phyloP scores from a whole-genome alignment of 1,140 invertebrate species.

The Stegodyphus dumicola region DNA sequence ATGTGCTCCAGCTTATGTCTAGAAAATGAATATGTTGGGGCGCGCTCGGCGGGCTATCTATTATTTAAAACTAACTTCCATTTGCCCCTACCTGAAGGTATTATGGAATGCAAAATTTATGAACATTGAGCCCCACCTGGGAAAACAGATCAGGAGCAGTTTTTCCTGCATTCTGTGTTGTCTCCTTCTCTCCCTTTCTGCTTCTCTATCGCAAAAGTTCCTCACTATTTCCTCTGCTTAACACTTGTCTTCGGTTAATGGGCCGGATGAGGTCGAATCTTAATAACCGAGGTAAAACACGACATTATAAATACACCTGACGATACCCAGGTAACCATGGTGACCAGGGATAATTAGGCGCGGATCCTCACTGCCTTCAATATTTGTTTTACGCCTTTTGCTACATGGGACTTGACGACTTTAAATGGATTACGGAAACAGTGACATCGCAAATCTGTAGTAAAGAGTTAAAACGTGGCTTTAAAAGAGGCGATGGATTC shows the following conservation, averaged over 20 bases:
- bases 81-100: slow-evolving; percentile 39
- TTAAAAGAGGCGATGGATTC: slow-evolving; percentile 32
- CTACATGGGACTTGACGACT: slow-evolving; percentile 28
- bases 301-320: slow-evolving; percentile 21
- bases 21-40: slow-evolving; percentile 54
- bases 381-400: slow-evolving; percentile 29
- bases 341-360: slow-evolving; percentile 51
- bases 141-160: slow-evolving; percentile 37
- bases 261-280: slow-evolving; percentile 21
- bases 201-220: neutral
- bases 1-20: slow-evolving; percentile 49
- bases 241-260: slow-evolving; percentile 56
- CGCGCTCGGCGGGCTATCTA: slow-evolving; percentile 38
- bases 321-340: slow-evolving; percentile 38
- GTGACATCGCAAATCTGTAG: slow-evolving; percentile 31
- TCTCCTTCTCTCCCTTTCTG: neutral
- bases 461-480: slow-evolving; percentile 10
- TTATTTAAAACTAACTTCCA: slow-evolving; percentile 58
- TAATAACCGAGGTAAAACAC: slow-evolving; percentile 38
- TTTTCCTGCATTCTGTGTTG: slow-evolving; percentile 11
- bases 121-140: slow-evolving; percentile 20
- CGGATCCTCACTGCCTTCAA: neutral
- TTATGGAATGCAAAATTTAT: slow-evolving; percentile 58
- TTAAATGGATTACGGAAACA: slow-evolving; percentile 37
- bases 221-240: slow-evolving; percentile 17